phyloP scores from a whole-genome alignment of 2,113 vertebrate genomes.

The Dromiciops gliroides region DNA sequence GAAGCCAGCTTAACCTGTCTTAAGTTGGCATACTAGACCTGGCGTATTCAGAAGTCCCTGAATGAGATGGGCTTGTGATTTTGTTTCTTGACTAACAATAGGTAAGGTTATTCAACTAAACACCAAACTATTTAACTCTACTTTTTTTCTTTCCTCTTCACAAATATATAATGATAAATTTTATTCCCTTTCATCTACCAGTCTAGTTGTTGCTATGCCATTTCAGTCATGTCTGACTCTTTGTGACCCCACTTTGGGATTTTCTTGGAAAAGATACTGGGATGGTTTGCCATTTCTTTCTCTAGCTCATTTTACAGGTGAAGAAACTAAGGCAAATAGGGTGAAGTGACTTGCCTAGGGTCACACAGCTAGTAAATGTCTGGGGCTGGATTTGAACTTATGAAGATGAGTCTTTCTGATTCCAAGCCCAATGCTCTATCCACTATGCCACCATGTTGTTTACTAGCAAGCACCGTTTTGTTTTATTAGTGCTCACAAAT shows the following conservation, averaged over 20 bases:
- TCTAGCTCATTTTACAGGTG: neutral
- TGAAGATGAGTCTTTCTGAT: neutral
- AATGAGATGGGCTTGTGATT: neutral
- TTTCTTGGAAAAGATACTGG: neutral
- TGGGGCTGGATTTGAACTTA: neutral
- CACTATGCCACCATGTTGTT: neutral
- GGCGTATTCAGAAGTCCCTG: neutral
- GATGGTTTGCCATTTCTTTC: neutral
- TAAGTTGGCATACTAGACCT: neutral
- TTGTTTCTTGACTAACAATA: neutral
- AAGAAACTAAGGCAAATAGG: too few relatives aligned
- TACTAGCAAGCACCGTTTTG: neutral
- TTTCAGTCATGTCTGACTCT: neutral
- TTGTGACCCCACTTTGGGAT: neutral
- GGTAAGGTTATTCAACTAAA: neutral
- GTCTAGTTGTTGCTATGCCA: neutral
- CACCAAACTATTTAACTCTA: neutral
- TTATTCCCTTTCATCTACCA: neutral
- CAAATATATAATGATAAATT: constrained; percentile 6
- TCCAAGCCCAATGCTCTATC: neutral
- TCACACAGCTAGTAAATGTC: neutral
- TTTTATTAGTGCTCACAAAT: constrained; percentile 12
- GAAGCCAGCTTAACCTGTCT: neutral
- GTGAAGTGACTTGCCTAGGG: neutral
- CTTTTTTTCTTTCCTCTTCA: neutral